Evolutionary conservation across 2,888 invertebrate genomes (phyloP), one percentile per base, ranked within the genome.

Genomic region (Diplolepis rosae): DNA sequence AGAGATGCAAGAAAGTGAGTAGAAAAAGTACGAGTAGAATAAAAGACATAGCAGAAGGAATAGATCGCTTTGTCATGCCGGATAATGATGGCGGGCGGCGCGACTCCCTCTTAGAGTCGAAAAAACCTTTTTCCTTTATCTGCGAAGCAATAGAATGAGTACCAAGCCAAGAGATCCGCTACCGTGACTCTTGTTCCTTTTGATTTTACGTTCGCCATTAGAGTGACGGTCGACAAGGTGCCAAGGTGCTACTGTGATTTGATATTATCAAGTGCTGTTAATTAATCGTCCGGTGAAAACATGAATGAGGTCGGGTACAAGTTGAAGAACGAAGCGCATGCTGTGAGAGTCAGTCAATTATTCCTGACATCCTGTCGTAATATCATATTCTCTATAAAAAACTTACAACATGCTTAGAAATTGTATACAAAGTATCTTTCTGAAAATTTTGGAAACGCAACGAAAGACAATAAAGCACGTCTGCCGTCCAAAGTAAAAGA

Each of bases 1-100:
- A 72, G 79, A 80, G 80, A 80, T 73, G 80, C 79, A 80, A 81
- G 82, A 82, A 82, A 80, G 78, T 78, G 77, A 79, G 78, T 72
- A 27, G 69, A 65, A 48, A 48, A 48, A 48, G 39, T 68, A 75
- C 74, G 69, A 65, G 56, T 74, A 66, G 69, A 65, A 54, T 74
- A 66, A 70, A 68, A 48, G 42, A 65, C 68, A 66, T 65, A 79
- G 80, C 81, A 78, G 75, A 77, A 77, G 76, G 77, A 76, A 78
- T 77, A 83, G 82, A 85, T 80, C 85, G 87, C 87, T 83, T 79
- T 82, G 87, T 87, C 87, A 87, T 87, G 86, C 83, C 82, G 82
- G 81, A 83, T 87, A 87, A 87, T 87, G 87, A 87, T 83, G 85
- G 82, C 82, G 77, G n/a, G n/a, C 81, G 79, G 79, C 81, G 81